phyloP scores from a whole-genome alignment of 2,888 invertebrate species.

The Drosophila quinaria region DNA sequence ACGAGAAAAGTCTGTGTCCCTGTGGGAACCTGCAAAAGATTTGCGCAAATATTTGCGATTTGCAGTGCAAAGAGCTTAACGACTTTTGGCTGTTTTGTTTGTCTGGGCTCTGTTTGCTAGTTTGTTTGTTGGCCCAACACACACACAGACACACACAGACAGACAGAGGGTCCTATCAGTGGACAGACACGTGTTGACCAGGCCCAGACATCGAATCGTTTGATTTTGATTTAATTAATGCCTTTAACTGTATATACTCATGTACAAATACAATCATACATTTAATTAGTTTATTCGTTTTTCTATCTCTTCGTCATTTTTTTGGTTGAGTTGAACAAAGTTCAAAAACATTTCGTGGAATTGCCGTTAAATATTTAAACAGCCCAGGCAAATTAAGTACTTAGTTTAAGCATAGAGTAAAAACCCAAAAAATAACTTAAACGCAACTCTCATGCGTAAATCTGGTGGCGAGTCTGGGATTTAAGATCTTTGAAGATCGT shows the following conservation, averaged over 20 bases:
- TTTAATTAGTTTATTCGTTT: conserved; percentile 58
- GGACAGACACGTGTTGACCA: conserved; percentile 48
- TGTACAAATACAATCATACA: conserved; percentile 24
- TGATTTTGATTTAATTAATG: conserved; percentile 77
- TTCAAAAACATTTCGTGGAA: conserved; percentile 52
- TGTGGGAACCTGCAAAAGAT: conserved; percentile 44
- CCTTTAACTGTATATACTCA: conserved; percentile 30
- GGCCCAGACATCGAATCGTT: conserved; percentile 60
- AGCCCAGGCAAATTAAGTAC: conserved; percentile 29
- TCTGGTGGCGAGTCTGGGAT: conserved; percentile 48
- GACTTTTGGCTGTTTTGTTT: conserved; percentile 61
- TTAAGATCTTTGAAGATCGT: conserved; percentile 18
- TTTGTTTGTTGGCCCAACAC: conserved; percentile 36
- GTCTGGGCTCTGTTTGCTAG: conserved; percentile 45
- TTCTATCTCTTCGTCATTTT: not conserved
- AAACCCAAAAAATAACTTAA: conserved; percentile 1
- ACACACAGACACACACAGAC: conserved; percentile 10
- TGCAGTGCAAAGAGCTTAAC: conserved; percentile 57
- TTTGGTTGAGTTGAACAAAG: not conserved
- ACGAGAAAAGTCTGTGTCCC: conserved; percentile 22
- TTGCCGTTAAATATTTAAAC: conserved; percentile 55
- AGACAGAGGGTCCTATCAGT: conserved; percentile 26
- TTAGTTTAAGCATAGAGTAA: conserved; percentile 3
- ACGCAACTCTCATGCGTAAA: conserved; percentile 67
- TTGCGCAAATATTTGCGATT: conserved; percentile 64